Evolutionary conservation across 2,888 invertebrate species (phyloP).

Genomic region (Rhogogaster chlorosoma): DNA sequence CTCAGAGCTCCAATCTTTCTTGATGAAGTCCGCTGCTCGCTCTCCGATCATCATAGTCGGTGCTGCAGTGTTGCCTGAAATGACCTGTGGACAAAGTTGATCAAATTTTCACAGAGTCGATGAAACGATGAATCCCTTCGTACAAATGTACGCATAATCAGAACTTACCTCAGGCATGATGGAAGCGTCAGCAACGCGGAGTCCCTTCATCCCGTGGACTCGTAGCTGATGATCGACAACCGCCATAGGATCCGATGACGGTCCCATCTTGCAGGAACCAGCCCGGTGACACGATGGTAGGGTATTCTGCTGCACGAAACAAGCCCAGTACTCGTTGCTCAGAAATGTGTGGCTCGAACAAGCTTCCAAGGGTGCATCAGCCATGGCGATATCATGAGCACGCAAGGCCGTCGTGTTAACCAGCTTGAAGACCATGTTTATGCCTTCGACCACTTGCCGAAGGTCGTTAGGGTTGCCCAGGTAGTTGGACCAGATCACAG

Average conservation of each 20-base stretch:
- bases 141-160: not conserved
- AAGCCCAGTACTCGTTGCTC: slow-evolving; percentile 86
- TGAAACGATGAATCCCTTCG: not conserved
- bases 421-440: slow-evolving; percentile 80
- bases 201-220: not conserved
- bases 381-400: slow-evolving; percentile 57
- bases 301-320: slow-evolving; percentile 84
- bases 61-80: slow-evolving; percentile 80
- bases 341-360: slow-evolving; percentile 61
- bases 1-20: slow-evolving; percentile 59
- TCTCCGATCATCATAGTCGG: slow-evolving; percentile 82
- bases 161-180: not conserved
- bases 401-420: slow-evolving; percentile 79
- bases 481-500: slow-evolving; percentile 89
- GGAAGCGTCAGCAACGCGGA: not conserved
- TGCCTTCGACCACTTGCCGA: slow-evolving; percentile 82
- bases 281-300: slow-evolving; percentile 91
- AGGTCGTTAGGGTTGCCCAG: slow-evolving; percentile 84
- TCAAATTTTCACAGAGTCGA: not conserved
- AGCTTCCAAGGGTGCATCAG: slow-evolving; percentile 36
- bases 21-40: slow-evolving; percentile 80
- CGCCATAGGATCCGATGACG: slow-evolving; percentile 83
- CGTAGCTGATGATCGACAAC: slow-evolving; percentile 79
- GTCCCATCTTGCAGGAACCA: slow-evolving; percentile 91
- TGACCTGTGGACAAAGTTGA: slow-evolving; percentile 60